Base-by-base conservation (phyloP, 2,888 invertebrate species). In the Marronus borbonicus region DNA sequence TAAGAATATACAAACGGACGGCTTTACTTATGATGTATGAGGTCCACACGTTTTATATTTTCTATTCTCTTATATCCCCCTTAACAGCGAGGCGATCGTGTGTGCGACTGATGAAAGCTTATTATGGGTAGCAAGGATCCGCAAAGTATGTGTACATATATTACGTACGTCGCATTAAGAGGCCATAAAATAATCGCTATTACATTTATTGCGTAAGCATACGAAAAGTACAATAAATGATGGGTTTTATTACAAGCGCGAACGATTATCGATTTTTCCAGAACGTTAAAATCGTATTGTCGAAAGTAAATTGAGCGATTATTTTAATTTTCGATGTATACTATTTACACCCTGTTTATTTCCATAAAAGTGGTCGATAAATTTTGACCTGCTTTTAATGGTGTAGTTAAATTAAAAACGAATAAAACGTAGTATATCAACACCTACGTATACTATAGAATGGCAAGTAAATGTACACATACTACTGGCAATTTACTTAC, bases 251-350 rank as follows among this genome's bases (percentile, higher is more conserved):
- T 72, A 60, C 12, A 69, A 36, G 31, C n/a, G 69, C 17, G 31
- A 5, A 69, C 36, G 28, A 58, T 72, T 72, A 72, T 55, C 58
- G 60, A 72, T 39, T 44, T 72, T 58, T 72, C 58, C 58, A 58
- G 72, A 20, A 39, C 58, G 58, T 72, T 72, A 72, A 72, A 65
- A 52, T 24, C 14, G 50, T 50, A 76, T 76, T 76, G 76, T 76
- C 52, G 52, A 55, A 55, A 3, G 65, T 36, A 76, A 76, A 76
- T 76, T 36, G 50, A 76, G 50, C 76, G 76, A 72, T 72, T 72
- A 72, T 58, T 72, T 72, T 58, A 58, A 72, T 58, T 58, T 72
- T 58, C 72, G 58, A 58, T 72, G 58, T 72, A 58, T 72, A 72
- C 58, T 72, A 72, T 72, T 72, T 72, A 72, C 58, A 58, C 72